Conservation (phyloP, 2,113 vertebrate species). For the Bujurquina vittata region DNA sequence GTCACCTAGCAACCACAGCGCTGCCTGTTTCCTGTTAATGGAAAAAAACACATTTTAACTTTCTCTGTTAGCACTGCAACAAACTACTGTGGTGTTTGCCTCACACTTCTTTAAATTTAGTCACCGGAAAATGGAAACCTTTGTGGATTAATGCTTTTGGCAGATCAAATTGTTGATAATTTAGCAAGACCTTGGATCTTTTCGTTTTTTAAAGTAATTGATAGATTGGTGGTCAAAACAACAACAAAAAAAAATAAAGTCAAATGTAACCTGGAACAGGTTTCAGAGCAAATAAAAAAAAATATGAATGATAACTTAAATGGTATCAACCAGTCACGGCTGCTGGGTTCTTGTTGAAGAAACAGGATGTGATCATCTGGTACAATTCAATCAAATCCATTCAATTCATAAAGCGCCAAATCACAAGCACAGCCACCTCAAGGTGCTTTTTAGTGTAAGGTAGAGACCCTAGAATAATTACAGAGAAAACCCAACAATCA, state of each 20-base stretch:
- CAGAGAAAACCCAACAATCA: too few species aligned
- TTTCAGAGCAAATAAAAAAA: too few species aligned
- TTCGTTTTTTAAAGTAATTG: background rate
- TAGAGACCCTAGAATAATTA: too few species aligned
- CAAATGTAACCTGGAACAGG: too few species aligned
- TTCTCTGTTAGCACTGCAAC: background rate
- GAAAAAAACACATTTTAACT: background rate
- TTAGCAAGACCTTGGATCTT: background rate
- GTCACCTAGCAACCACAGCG: slow-evolving; percentile 90
- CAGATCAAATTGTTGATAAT: background rate
- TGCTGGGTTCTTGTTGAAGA: too few species aligned
- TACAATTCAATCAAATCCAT: too few species aligned
- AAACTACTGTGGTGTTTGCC: background rate
- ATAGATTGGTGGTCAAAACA: background rate
- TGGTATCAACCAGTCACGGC: too few species aligned
- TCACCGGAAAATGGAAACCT: background rate
- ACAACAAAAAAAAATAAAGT: background rate
- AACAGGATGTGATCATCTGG: too few species aligned
- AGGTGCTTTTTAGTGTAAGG: too few species aligned
- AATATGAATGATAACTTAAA: too few species aligned
- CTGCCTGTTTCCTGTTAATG: slow-evolving; percentile 86
- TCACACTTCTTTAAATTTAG: background rate
- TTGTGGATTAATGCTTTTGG: background rate
- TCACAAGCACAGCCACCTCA: too few species aligned
- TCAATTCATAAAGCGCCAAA: too few species aligned